Evolutionary conservation across 2,113 vertebrate species (phyloP), one percentile per base, ranked within the genome.

Genomic region (Asarcornis scutulata): DNA sequence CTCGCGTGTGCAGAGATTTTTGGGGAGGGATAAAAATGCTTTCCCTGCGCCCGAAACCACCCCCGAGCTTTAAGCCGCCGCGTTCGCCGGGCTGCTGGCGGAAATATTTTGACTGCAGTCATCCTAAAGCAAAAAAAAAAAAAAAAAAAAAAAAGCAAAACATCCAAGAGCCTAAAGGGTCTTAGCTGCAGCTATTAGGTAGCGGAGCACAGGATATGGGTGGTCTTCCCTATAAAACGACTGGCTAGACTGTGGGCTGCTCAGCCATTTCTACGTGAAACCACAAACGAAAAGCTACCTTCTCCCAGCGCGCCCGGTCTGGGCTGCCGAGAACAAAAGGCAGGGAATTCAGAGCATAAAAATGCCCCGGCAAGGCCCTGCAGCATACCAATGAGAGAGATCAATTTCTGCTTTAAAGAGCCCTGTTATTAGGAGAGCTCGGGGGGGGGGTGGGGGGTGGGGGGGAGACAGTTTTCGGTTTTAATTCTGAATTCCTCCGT

Each of bases 361-460:
- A 91, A 42, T 3, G 32, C 13, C 64, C 59, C 21, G 20, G 13
- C 52, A 11, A 8, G 53, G 79, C 55, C 44, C 75, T 13, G 75
- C 84, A 38, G 89, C 91, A 95, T 88, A 89, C 42, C 89, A 87
- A 92, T 68, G 94, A 88, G 86, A 50, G 85, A 86, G 86, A 91
- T 86, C 87, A 91, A 95, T 84, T 68, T 74, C 32, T 67, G 87
- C 40, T 87, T 83, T 91, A 92, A 95, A 95, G 81, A 92, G 87
- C 48, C 34, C 82, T 46, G 84, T 82, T 72, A 89, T 50, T 58
- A 87, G 66, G 52, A 42, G 73, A 31, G 91, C 7, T 48, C 31
- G 64, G 27, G 91, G 6, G 18, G 46, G 46, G 5, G 56, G n/a
- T n/a, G n/a, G n/a, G n/a, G n/a, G n/a, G 71, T 32, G 18, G 46